These are phyloP conservation scores for Aldrovandia affinis DNA, from an alignment of 2,797 vertebrate genomes.

Conservation along the genomic window DNA sequence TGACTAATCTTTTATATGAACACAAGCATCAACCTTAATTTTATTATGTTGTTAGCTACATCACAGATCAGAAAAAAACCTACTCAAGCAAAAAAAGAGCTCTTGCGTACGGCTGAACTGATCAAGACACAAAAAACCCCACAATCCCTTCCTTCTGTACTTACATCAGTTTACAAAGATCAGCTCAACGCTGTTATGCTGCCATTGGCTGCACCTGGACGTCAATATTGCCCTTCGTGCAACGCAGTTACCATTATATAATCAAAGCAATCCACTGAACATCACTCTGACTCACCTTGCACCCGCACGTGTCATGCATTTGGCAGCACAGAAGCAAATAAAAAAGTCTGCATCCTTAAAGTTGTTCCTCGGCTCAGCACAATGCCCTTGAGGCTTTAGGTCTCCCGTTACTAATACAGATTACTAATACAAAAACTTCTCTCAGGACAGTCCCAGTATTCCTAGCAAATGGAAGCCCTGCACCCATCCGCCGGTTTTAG, in stretches of 20 bases:
- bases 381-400: constrained; percentile 38
- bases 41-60: constrained; percentile 19
- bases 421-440: background rate
- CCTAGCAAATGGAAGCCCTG: background rate
- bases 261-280: constrained; percentile 40
- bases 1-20: constrained; percentile 46
- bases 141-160: constrained; percentile 27
- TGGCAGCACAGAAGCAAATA: constrained; percentile 19
- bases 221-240: constrained; percentile 36
- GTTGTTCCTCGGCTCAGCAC: constrained; percentile 18
- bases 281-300: constrained; percentile 29
- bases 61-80: constrained; percentile 12
- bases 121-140: constrained; percentile 19
- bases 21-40: constrained; percentile 32
- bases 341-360: too few species aligned
- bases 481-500: background rate
- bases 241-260: constrained; percentile 45
- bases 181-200: background rate
- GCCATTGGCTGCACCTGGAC: constrained; percentile 44
- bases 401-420: constrained; percentile 39
- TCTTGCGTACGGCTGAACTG: constrained; percentile 25
- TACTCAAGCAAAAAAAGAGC: background rate
- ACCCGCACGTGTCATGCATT: background rate
- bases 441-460: background rate
- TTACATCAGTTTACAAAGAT: constrained; percentile 24